phyloP scores from a whole-genome alignment of 2,888 invertebrate species.

The Leptogaster cylindrica region DNA sequence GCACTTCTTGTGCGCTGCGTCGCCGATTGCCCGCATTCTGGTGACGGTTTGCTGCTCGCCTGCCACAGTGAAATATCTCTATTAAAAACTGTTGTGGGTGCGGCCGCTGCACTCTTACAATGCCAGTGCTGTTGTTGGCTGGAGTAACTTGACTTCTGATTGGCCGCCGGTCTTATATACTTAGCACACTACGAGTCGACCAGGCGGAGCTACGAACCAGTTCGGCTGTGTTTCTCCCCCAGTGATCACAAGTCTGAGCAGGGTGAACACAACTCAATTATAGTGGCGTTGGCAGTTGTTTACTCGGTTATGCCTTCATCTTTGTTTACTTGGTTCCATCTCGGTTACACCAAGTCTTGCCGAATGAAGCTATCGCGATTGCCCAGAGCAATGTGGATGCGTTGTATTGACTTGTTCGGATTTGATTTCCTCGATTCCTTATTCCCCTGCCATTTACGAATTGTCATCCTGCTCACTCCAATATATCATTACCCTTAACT shows the following conservation, averaged over 20 bases:
- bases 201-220: background rate
- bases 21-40: slow-evolving; percentile 7
- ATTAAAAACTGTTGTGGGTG: slow-evolving; percentile 36
- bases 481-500: slow-evolving; percentile 1
- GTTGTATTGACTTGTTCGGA: slow-evolving; percentile 34
- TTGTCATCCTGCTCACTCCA: slow-evolving; percentile 10
- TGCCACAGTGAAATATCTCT: slow-evolving; percentile 40
- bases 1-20: slow-evolving; percentile 7
- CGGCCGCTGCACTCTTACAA: background rate
- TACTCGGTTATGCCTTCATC: slow-evolving; percentile 42
- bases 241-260: background rate
- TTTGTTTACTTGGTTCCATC: slow-evolving; percentile 36
- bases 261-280: slow-evolving; percentile 43
- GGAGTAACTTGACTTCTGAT: no score
- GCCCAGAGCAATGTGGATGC: slow-evolving; percentile 16
- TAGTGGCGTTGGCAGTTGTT: background rate
- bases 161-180: no score
- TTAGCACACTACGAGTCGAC: background rate
- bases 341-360: background rate
- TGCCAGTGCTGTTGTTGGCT: background rate
- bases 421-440: slow-evolving; percentile 31
- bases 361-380: slow-evolving; percentile 35
- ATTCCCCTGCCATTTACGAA: slow-evolving; percentile 13
- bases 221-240: slow-evolving; percentile 17
- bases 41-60: slow-evolving; percentile 31